Percentiles rank a stretch among this genome's conserved stretches.
Evolutionary conservation across 2,113 vertebrate genomes (phyloP).

Genomic region (Pimephales promelas): DNA sequence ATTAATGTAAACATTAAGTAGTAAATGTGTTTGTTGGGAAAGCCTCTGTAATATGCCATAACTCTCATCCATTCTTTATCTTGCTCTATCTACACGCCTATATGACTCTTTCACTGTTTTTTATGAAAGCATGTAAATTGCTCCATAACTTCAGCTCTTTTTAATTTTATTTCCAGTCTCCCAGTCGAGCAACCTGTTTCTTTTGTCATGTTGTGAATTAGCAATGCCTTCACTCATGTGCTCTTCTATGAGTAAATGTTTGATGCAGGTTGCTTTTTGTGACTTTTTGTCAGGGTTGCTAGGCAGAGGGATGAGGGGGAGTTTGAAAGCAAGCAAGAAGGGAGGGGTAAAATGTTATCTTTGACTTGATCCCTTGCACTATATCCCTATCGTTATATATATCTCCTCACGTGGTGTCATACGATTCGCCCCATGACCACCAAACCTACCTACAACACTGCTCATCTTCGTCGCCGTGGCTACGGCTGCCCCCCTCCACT

Average conservation of each 20-base stretch:
- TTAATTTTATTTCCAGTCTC: conserved; percentile 11
- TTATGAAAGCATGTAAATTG: neutral
- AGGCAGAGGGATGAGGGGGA: conserved; percentile 73
- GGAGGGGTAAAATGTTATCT: conserved; percentile 80
- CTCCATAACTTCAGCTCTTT: conserved; percentile 15
- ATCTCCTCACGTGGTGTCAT: conserved; percentile 92
- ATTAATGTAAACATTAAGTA: neutral
- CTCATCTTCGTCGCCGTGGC: conserved; percentile 72
- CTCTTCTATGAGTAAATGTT: conserved; percentile 81
- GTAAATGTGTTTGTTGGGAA: neutral
- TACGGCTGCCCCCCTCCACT: conserved; percentile 72
- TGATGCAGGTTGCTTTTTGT: conserved; percentile 72
- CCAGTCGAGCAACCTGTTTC: conserved; percentile 27
- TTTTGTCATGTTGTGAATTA: conserved; percentile 36
- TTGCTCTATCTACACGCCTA: conserved; percentile 28
- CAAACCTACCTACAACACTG: conserved; percentile 81
- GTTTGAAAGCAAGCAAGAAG: conserved; percentile 55
- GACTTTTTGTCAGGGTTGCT: conserved; percentile 76
- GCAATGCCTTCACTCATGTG: conserved; percentile 59
- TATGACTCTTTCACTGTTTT: neutral
- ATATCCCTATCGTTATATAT: conserved; percentile 86
- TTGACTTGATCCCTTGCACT: conserved; percentile 86
- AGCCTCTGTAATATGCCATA: neutral
- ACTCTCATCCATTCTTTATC: conserved; percentile 19
- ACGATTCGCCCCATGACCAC: conserved; percentile 92